A percentile compares a stretch with the other conserved stretches of the same genome.
Evolutionary conservation across 2,888 invertebrate species (phyloP).

Genomic region (Chymomyza amoena): DNA sequence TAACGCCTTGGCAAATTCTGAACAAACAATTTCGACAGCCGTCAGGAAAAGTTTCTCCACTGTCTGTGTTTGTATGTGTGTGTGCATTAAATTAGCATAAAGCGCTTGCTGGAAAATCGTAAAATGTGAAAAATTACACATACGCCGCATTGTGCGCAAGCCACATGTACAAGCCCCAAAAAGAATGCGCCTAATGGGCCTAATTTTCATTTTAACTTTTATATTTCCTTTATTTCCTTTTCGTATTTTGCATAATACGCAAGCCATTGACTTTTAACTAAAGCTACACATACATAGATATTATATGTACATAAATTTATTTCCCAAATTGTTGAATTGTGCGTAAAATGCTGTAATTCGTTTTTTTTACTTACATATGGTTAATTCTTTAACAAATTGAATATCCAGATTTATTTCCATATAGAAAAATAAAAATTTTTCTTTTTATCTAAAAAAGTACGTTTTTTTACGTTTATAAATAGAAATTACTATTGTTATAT

Average conservation of each 20-base stretch:
- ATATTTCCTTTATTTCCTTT: conserved; percentile 22
- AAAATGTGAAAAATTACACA: conserved; percentile 53
- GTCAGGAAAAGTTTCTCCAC: conserved; percentile 60
- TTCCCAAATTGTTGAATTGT: neutral
- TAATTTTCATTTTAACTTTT: conserved; percentile 48
- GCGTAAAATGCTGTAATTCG: too few species aligned
- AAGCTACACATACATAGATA: neutral
- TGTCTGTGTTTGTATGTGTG: conserved; percentile 38
- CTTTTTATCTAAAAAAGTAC: too few species aligned
- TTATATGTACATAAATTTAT: neutral
- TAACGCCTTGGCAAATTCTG: conserved; percentile 67
- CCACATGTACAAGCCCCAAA: conserved; percentile 11
- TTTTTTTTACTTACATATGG: too few species aligned
- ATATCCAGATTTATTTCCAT: too few species aligned
- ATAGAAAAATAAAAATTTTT: too few species aligned
- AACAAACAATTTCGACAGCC: conserved; percentile 62
- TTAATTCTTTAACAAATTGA: too few species aligned
- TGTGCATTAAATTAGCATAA: conserved; percentile 60
- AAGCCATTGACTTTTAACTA: conserved; percentile 11
- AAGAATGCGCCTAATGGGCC: conserved; percentile 57
- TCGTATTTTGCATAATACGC: conserved; percentile 14
- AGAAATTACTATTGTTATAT: too few species aligned
- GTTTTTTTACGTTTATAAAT: too few species aligned
- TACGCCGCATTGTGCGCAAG: conserved; percentile 35
- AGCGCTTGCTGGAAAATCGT: conserved; percentile 58